Base-by-base conservation (phyloP, 2,888 invertebrate genomes). In the Ptychoptera albimana region DNA sequence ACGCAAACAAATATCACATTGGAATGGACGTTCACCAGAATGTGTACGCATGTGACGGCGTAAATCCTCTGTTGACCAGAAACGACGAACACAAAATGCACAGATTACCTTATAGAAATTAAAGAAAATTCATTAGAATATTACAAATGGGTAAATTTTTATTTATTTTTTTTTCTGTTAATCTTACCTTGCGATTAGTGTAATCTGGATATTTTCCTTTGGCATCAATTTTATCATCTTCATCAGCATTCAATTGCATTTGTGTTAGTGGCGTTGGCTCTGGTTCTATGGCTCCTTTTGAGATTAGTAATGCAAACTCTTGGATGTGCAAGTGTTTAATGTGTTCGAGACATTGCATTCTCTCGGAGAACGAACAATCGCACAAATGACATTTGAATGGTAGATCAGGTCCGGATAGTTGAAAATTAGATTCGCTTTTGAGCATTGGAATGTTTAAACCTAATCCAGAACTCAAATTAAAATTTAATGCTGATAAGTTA, bases 11-110 rank as follows among this genome's bases (percentile, higher is more conserved):
- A 89, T 79, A 61, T 89, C 87, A 60, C 92, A 93, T 47, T 85
- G 84, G 61, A 91, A 93, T 0, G 92, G 92, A 2, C 91, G 69
- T 59, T 92, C 92, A 0, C 91, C 91, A 0, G 87, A 86, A 61
- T 94, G 93, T 0, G 91, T 92, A 14, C 91, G 71, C 88, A 93
- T 92, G 64, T 94, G 94, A 0, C 92, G 77, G 0, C 92, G 74
- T 6, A 93, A 69, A 62, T 94, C 93, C 60, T 93, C 92, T 0
- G 91, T 86, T 0, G 92, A 92, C 91, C 91, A 92, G 68, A 93
- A 93, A 39, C 91, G 79, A 48, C 92, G 82, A 60, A 91, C 74
- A 62, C 93, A 94, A 58, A 93, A 88, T 0, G 91, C 89, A 61
- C 93, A 89, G 45, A 87, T 83, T 7, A 84, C 42, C 42, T 42